Conservation (phyloP, 2,113 vertebrate genomes). For the Ranitomeya imitator region DNA sequence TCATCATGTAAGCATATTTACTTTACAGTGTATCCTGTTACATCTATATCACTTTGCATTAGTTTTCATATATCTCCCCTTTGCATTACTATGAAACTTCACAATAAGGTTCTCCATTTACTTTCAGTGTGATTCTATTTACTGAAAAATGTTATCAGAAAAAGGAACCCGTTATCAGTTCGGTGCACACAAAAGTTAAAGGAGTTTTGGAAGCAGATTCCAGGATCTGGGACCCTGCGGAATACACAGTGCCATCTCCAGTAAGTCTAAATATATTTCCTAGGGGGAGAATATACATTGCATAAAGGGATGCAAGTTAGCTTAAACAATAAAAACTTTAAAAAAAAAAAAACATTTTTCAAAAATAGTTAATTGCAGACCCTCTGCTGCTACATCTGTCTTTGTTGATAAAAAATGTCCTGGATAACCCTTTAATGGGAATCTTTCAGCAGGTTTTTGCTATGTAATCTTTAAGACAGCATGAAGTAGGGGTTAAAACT, state of each 20-base stretch:
- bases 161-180: slow-evolving; percentile 73
- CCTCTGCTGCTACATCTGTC: no score
- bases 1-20: no score
- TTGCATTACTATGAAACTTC: neutral
- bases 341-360: no score
- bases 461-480: no score
- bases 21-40: neutral
- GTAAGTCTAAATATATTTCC: slow-evolving; percentile 60
- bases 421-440: no score
- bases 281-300: no score
- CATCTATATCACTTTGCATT: neutral
- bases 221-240: slow-evolving; percentile 74
- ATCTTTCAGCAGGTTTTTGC: no score
- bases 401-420: no score
- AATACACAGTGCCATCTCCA: slow-evolving; percentile 70
- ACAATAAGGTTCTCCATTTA: slow-evolving; percentile 30
- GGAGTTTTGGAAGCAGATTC: slow-evolving; percentile 67
- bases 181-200: slow-evolving; percentile 73
- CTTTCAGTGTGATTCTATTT: slow-evolving; percentile 64
- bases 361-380: no score
- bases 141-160: slow-evolving; percentile 71
- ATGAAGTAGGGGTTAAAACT: no score
- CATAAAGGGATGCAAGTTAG: no score
- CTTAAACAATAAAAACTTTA: no score
- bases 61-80: neutral